Evolutionary conservation across 2,797 vertebrate species (phyloP), one percentile per base, ranked within the genome.

Genomic region (Anisognathus igniventris): DNA sequence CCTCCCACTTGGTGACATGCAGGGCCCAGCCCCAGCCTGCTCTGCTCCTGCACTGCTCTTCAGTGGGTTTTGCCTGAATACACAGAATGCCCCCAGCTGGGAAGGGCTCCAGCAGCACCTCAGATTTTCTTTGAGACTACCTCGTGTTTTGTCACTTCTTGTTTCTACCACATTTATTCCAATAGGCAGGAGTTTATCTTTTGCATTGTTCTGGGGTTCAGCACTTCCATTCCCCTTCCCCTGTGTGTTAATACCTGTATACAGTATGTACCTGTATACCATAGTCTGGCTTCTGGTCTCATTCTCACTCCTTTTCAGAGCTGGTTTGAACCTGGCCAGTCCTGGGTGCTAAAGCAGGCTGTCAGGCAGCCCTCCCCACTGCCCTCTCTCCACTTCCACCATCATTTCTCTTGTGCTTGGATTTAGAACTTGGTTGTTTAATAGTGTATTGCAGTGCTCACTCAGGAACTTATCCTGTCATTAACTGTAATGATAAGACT

Each of bases 1-100:
- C 8, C 11, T 39, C 20, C 10, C 54, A 9, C 9, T 44, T 23
- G 14, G 28, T 8, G 60, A 9, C 0, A 0, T 10, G 42, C 47
- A n/a, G 51, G 0, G 25, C 86, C 57, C 30, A 13, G 5, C 22
- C 23, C 16, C 33, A 39, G 54, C 53, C 67, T 20, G 13, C 54
- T 60, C 28, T 56, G 35, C 20, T 44, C 42, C 66, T 48, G 61
- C 51, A 11, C 28, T 7, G 24, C 5, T 4, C 64, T 51, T n/a
- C 14, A 25, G 14, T 4, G 21, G 20, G 25, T 83, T 51, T 64
- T 44, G 6, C 30, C 19, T 28, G 60, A 35, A 37, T 37, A 14
- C 23, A 24, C 19, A 44, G 18, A 54, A 8, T 11, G 31, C 27
- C 35, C 30, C 18, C 4, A 17, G 2, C 37, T 45, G 45, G 25